Conservation (phyloP, 1,140 invertebrate species). For the Brachionus sp. region DNA sequence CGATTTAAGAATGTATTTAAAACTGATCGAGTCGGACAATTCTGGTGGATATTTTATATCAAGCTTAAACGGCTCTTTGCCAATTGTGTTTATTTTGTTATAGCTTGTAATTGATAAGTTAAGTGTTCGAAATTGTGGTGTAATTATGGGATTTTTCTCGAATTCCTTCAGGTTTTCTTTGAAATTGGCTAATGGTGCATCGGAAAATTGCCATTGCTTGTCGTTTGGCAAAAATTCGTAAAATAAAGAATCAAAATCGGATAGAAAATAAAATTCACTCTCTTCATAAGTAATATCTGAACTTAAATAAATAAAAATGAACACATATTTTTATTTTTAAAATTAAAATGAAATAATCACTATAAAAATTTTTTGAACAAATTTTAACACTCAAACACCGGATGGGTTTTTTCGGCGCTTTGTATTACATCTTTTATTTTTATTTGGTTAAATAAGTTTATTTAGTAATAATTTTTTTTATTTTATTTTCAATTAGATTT, state of each 20-base stretch:
- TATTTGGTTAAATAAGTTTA: too few species aligned
- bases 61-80: constrained; percentile 15
- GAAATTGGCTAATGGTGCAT: neutral
- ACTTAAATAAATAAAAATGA: neutral
- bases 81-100: neutral
- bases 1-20: neutral
- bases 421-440: too few species aligned
- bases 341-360: neutral
- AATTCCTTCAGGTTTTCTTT: constrained; percentile 42
- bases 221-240: constrained; percentile 45
- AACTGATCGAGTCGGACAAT: neutral
- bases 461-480: too few species aligned
- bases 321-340: neutral
- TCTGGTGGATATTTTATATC: constrained; percentile 33
- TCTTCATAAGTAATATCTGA: constrained; percentile 21
- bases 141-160: constrained; percentile 31
- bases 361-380: too few species aligned
- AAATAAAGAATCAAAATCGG: constrained; percentile 28
- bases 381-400: too few species aligned
- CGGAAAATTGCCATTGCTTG: constrained; percentile 16
- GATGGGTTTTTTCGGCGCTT: too few species aligned
- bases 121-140: constrained; percentile 24
- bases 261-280: constrained; percentile 39
- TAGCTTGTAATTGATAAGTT: neutral
- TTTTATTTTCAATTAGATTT: too few species aligned